Base-by-base conservation (phyloP, 2,888 invertebrate genomes). In the Xestia rhomboidea region DNA sequence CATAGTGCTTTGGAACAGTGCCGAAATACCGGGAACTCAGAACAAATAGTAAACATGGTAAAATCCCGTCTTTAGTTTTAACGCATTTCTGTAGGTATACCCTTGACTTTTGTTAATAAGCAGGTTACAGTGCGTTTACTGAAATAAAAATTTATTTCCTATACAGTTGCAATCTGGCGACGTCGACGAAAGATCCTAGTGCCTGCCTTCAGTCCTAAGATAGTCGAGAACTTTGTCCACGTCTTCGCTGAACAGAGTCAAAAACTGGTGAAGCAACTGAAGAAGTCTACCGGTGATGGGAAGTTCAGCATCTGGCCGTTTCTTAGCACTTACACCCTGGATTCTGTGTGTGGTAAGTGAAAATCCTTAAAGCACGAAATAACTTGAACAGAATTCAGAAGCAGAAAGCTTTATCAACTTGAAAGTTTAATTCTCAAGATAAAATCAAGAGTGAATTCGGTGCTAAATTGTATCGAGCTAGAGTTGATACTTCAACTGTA, bases 141-240 rank as follows among this genome's bases (percentile, higher is more conserved):
- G 11, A 41, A 0, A 41, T 38, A 0, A 27, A 21, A 21, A 64
- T 11, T 41, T 73, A 2, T 51, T 54, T 72, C 1, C 1, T 0
- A 13, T 30, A 78, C 84, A 96, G 96, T 96, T 63, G 60, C 95
- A 1, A 97, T 97, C 87, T 98, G 98, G 98, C 96, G 97, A 81
- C 93, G 93, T 5, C 95, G 98, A 30, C 94, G 98, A 10, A 98
- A 97, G 91, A 93, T 97, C 76, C 91, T 98, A 70, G 96, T 97
- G 44, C 98, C 98, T 44, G 97, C 97, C 0, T 98, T 98, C 89
- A 98, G 97, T 89, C 98, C 97, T 79, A 97, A 97, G 91, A 97
- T 98, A 79, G 93, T 98, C n/a, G 97, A 98, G 79, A 97, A 95
- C 72, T 98, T 98, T 87, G 95, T 98, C 4, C 95, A 97, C 4